Base-by-base conservation (phyloP, 2,797 vertebrate genomes). In the Peromyscus attwateri region DNA sequence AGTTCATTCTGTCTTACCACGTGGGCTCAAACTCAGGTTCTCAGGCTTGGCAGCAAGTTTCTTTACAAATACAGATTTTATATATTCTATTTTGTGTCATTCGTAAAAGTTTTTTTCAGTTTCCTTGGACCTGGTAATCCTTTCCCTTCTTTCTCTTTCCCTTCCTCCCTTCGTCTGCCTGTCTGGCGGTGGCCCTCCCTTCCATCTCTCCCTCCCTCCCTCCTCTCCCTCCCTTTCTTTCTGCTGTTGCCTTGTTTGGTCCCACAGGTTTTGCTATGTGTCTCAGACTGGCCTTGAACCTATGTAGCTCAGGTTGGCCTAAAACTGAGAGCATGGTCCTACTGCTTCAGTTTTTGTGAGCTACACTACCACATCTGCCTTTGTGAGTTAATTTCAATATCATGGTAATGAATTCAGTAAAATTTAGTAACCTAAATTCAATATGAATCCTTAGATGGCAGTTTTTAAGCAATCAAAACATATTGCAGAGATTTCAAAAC, bases 381-480 rank as follows among this genome's bases (percentile, higher is more conserved):
- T 96, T 96, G 17, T 70, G 37, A 92, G 46, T 92, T 75, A 25
- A 82, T 97, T 95, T 91, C 19, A 92, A 70, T 40, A 90, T 27
- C 57, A 85, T 29, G 23, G 57, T 97, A 89, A 64, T 49, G 17
- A 82, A 79, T 91, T 91, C 89, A 77, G 31, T 79, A 76, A 89
- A 89, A 70, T 83, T 73, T 89, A 95, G 80, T 40, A 87, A 62
- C 17, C 71, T 57, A 62, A 60, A 64, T 52, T 93, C 17, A 91
- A 43, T 46, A 10, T 87, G 62, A 94, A 23, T 81, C 6, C 84
- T 93, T 66, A 91, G 89, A 79, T 89, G 92, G n/a, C n/a, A 66
- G 16, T 89, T 96, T 96, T 93, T 89, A 91, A 92, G 81, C 31
- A 37, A 27, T 89, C 23, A 94, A 81, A 80, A 57, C 31, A 91